Evolutionary conservation across 2,797 vertebrate genomes (phyloP), one percentile per base, ranked within the genome.

Genomic region (Lutjanus campechanus): DNA sequence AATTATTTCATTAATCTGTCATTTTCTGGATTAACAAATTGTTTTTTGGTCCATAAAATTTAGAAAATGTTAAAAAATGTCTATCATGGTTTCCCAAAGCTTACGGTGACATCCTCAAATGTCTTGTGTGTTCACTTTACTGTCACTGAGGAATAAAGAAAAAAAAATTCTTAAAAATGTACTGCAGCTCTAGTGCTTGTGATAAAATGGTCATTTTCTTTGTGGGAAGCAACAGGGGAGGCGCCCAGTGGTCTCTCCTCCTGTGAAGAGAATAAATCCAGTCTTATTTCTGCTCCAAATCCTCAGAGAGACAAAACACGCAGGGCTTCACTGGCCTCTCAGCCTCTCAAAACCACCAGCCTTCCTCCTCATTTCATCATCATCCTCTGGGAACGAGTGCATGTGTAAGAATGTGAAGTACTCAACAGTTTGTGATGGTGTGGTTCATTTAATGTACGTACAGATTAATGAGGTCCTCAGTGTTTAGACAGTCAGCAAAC

Each of bases 251-350:
- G n/a, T 13, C 47, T 11, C 47, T 70, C 59, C 53, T 43, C 17
- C 47, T 3, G 46, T 17, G 53, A 20, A 11, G 40, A 76, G 40
- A 44, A 62, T 54, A 68, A 81, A 73, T 69, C 80, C 44, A 59
- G 10, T 43, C 66, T 68, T 16, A 65, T 73, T 68, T 64, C 53
- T 77, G 3, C 25, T 29, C 9, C 55, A 61, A 49, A 67, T 74
- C 74, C 74, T 81, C 82, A 75, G 8, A 43, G 59, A 70, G 50
- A 77, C 70, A 50, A 54, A 36, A 44, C 49, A 43, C 68, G 29
- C 25, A 55, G 12, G n/a, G 9, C 7, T 1, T 40, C 59, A 22
- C 8, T 43, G 46, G 10, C n/a, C 40, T 20, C 25, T 19, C 25
- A 36, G 1, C 51, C 22, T 4, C 51, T 29, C 16, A 29, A 12